A percentile compares a stretch with the other conserved stretches of the same genome.
phyloP scores from a whole-genome alignment of 2,888 invertebrate species.

The Ceriagrion tenellum region DNA sequence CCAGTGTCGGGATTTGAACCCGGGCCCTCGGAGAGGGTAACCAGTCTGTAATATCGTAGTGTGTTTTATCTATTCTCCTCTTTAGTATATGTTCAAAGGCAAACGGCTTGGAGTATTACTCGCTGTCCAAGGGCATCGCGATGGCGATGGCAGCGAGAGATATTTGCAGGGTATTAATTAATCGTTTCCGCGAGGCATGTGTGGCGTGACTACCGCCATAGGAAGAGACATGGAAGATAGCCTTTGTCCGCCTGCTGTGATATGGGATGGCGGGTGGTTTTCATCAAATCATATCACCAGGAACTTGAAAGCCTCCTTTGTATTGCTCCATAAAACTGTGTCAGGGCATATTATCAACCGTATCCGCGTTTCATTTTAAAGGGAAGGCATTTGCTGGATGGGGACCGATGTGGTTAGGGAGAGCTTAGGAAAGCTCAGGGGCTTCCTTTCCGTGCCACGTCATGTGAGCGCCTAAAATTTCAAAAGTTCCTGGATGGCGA shows the following conservation, averaged over 20 bases:
- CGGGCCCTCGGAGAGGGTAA: too few species aligned
- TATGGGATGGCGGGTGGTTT: neutral
- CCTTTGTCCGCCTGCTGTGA: neutral
- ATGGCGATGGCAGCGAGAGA: neutral
- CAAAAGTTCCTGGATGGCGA: neutral
- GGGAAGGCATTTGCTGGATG: neutral
- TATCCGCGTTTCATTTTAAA: neutral
- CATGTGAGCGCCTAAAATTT: neutral
- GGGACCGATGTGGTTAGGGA: neutral
- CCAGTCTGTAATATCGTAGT: too few species aligned
- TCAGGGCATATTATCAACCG: neutral
- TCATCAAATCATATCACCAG: conserved; percentile 6
- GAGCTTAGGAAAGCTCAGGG: neutral
- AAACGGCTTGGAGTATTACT: neutral
- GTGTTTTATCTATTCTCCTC: too few species aligned
- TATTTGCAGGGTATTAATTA: neutral
- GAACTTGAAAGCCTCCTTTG: neutral
- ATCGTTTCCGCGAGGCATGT: neutral
- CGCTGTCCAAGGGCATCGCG: neutral
- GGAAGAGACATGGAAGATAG: neutral
- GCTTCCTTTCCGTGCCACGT: neutral
- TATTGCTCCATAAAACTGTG: neutral
- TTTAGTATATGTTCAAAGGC: too few species aligned
- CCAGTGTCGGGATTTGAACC: too few species aligned
- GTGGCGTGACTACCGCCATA: neutral